Percentiles rank a stretch among this genome's conserved stretches.
phyloP scores from a whole-genome alignment of 2,797 vertebrate species.

The Sardinella longiceps region DNA sequence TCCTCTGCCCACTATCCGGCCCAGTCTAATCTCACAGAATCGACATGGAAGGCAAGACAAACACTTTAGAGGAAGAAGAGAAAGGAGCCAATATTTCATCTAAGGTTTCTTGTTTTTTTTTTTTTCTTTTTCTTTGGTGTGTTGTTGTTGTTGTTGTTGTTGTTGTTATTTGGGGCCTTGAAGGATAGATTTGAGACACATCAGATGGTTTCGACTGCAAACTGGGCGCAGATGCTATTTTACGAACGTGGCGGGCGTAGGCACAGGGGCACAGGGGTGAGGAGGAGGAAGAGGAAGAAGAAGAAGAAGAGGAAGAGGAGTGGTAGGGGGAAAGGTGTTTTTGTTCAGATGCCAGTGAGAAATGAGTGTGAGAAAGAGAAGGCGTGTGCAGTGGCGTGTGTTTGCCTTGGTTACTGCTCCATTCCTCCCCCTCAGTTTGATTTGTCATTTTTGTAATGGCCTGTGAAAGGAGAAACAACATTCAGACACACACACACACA shows the following conservation, averaged over 20 bases:
- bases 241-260: not conserved
- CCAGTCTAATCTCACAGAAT: slow-evolving; percentile 38
- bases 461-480: slow-evolving; percentile 24
- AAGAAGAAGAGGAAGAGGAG: not conserved
- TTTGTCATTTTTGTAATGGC: slow-evolving; percentile 29
- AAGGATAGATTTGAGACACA: slow-evolving; percentile 15
- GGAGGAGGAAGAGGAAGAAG: not conserved
- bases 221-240: not conserved
- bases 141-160: no score
- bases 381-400: slow-evolving; percentile 4
- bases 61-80: not conserved
- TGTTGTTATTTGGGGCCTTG: not conserved
- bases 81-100: not conserved
- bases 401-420: slow-evolving; percentile 24
- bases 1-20: not conserved
- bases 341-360: slow-evolving; percentile 14
- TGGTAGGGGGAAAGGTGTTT: not conserved
- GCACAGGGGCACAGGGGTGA: not conserved
- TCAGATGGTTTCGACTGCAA: slow-evolving; percentile 38
- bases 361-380: slow-evolving; percentile 29
- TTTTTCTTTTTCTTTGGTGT: not conserved
- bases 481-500: not conserved
- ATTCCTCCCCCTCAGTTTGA: slow-evolving; percentile 28
- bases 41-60: slow-evolving; percentile 6
- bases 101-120: not conserved